phyloP scores from a whole-genome alignment of 2,113 vertebrate genomes.

The Progne subis region DNA sequence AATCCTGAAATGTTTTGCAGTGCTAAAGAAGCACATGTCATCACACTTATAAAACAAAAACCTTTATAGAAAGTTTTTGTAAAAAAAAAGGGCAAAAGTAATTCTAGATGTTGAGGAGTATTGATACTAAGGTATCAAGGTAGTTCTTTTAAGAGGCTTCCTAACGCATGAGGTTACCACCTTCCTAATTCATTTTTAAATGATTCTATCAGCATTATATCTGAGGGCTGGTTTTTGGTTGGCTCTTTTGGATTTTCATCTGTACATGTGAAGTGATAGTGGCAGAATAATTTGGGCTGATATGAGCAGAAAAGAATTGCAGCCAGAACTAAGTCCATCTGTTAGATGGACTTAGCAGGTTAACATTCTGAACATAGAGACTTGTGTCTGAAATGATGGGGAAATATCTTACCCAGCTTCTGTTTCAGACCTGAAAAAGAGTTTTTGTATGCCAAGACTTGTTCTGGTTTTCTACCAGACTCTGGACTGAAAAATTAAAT shows the following conservation, averaged over 20 bases:
- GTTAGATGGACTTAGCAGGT: neutral
- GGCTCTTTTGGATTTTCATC: neutral
- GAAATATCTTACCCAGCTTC: neutral
- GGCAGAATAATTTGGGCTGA: neutral
- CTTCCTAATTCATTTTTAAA: neutral
- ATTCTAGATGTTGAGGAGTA: neutral
- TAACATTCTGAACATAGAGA: neutral
- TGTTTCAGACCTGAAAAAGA: neutral
- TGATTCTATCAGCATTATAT: neutral
- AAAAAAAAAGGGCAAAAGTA: neutral
- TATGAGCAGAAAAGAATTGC: neutral
- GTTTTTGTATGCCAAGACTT: neutral
- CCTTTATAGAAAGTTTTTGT: neutral
- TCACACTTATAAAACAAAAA: neutral
- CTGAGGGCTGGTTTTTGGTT: neutral
- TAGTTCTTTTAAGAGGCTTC: neutral
- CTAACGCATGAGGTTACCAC: neutral
- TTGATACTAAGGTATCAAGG: rapidly evolving
- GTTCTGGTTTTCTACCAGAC: neutral
- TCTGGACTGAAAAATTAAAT: neutral
- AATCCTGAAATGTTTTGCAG: neutral
- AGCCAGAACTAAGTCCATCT: neutral
- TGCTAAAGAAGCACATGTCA: neutral
- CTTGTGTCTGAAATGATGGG: neutral
- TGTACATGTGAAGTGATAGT: neutral